A percentile compares a stretch with the other conserved stretches of the same genome.
Evolutionary conservation across 2,888 invertebrate species (phyloP).

Genomic region (Minunthozetes semirufus): DNA sequence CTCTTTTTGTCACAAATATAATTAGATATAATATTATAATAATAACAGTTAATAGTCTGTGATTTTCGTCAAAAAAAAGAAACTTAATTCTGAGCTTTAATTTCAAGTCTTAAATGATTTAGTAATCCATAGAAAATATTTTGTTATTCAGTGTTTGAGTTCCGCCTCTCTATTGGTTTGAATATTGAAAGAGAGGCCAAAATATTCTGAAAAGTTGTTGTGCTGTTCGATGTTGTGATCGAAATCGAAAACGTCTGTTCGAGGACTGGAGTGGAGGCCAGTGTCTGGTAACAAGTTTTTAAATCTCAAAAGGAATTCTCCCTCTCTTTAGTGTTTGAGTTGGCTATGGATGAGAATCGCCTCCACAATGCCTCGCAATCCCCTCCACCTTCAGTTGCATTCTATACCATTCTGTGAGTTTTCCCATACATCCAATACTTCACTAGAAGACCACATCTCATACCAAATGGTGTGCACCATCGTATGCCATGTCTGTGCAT

Average conservation of each 20-base stretch:
- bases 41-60: too few relatives aligned
- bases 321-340: not conserved
- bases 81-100: not conserved
- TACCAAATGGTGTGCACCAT: not conserved
- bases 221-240: not conserved
- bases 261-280: not conserved
- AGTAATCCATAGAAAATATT: too few relatives aligned
- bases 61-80: not conserved
- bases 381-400: not conserved
- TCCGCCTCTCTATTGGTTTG: too few relatives aligned
- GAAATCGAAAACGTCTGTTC: not conserved
- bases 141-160: too few relatives aligned
- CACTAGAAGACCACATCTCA: too few relatives aligned
- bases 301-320: constrained; percentile 4
- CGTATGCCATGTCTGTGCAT: not conserved
- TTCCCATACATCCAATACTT: not conserved
- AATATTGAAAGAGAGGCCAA: not conserved
- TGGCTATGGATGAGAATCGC: not conserved
- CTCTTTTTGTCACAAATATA: not conserved
- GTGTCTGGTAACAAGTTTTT: not conserved
- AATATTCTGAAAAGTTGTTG: not conserved
- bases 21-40: not conserved
- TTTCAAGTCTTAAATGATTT: too few relatives aligned
- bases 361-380: not conserved
- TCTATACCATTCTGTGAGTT: not conserved